phyloP scores from a whole-genome alignment of 2,113 vertebrate species.

The Hippocampus mohnikei region DNA sequence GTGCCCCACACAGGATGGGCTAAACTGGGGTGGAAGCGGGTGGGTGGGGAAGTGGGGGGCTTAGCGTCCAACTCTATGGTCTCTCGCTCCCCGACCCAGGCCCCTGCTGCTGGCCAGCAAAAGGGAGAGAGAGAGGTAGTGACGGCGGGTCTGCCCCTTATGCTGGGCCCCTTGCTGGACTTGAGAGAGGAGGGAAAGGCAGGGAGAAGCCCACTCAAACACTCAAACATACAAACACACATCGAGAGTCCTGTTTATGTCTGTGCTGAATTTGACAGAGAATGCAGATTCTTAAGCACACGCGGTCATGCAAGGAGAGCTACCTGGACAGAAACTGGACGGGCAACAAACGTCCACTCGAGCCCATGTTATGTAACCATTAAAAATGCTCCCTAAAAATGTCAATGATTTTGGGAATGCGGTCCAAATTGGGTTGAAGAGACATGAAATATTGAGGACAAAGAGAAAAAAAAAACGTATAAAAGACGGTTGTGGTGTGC shows the following conservation, averaged over 20 bases:
- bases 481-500: too few relatives aligned
- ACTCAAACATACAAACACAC: constrained; percentile 60
- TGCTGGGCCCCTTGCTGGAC: constrained; percentile 72
- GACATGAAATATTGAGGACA: not conserved
- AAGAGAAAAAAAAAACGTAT: too few relatives aligned
- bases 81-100: constrained; percentile 44
- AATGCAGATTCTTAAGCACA: constrained; percentile 44
- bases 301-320: constrained; percentile 4
- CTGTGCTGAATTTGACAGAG: constrained; percentile 49
- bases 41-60: constrained; percentile 39
- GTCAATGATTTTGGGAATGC: not conserved
- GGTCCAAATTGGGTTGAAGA: not conserved
- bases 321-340: constrained; percentile 34
- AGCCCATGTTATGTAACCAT: constrained; percentile 45
- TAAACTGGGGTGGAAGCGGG: constrained; percentile 51
- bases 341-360: constrained; percentile 39
- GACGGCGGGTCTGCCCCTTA: constrained; percentile 62
- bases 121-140: constrained; percentile 48
- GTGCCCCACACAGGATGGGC: constrained; percentile 70
- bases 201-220: constrained; percentile 67
- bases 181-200: constrained; percentile 68
- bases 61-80: constrained; percentile 61
- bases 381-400: constrained; percentile 25
- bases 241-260: constrained; percentile 58
- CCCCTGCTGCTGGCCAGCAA: constrained; percentile 55